Conservation (phyloP, 2,888 invertebrate species). For the Dysmachus trigonus region DNA sequence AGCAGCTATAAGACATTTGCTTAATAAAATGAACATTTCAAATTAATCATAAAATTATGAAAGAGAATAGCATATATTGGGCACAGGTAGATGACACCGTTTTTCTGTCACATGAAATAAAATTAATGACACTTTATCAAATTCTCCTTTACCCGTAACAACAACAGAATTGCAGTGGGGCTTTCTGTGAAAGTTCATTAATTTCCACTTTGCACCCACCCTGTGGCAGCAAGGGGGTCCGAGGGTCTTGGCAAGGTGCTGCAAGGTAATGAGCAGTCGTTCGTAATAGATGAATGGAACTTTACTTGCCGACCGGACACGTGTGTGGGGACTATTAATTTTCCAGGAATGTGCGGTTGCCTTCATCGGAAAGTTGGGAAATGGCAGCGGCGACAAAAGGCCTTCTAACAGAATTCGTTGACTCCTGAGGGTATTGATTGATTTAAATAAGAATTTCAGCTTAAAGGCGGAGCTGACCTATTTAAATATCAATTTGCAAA, state of each 20-base stretch:
- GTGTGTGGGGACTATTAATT: background rate
- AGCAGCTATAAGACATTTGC: background rate
- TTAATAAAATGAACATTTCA: background rate
- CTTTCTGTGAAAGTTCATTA: slow-evolving; percentile 40
- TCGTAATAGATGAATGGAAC: background rate
- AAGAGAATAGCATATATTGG: background rate
- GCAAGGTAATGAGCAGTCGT: slow-evolving; percentile 9
- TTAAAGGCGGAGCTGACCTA: slow-evolving; percentile 42
- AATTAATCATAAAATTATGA: background rate
- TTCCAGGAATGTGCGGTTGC: background rate
- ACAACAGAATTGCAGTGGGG: slow-evolving; percentile 31
- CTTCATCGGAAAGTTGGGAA: background rate
- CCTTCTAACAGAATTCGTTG: background rate
- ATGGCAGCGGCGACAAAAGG: background rate
- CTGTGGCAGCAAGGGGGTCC: background rate
- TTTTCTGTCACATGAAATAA: background rate
- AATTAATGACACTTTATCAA: slow-evolving; percentile 14
- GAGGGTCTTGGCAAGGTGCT: background rate
- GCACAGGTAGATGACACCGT: background rate
- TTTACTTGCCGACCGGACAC: background rate
- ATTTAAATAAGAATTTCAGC: slow-evolving; percentile 10
- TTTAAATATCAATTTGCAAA: slow-evolving; percentile 3
- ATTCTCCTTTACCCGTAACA: background rate
- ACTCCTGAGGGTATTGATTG: background rate
- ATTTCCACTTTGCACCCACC: slow-evolving; percentile 44